phyloP scores from a whole-genome alignment of 2,797 vertebrate genomes.

The Peromyscus attwateri region DNA sequence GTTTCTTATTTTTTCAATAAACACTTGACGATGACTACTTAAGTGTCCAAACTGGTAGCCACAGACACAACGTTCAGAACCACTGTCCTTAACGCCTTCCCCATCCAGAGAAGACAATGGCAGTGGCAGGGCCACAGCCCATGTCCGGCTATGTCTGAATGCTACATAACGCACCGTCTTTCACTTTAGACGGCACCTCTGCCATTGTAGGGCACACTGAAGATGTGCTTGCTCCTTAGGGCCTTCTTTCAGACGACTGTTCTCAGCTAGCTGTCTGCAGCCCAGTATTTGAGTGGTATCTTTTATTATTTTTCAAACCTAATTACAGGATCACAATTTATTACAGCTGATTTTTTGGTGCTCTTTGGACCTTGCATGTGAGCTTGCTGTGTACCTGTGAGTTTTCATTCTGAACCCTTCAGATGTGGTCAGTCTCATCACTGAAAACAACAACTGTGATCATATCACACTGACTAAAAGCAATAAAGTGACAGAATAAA shows the following conservation, averaged over 20 bases:
- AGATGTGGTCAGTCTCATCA: slow-evolving; percentile 40
- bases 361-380: neutral
- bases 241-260: neutral
- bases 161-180: neutral
- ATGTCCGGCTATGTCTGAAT: neutral
- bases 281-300: slow-evolving; percentile 15
- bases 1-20: slow-evolving; percentile 1
- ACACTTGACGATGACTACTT: neutral
- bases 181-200: neutral
- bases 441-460: slow-evolving; percentile 50
- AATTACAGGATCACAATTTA: slow-evolving; percentile 31
- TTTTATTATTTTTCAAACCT: slow-evolving; percentile 57
- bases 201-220: neutral
- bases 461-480: slow-evolving; percentile 58
- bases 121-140: neutral
- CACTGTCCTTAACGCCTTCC: neutral
- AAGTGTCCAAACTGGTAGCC: neutral
- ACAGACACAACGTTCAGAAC: neutral
- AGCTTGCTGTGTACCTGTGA: neutral
- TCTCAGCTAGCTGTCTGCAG: slow-evolving; percentile 20
- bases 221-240: neutral
- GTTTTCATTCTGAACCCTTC: slow-evolving; percentile 36
- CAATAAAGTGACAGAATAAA: slow-evolving; percentile 40
- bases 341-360: neutral
- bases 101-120: neutral